A percentile compares a stretch with the other conserved stretches of the same genome.
These are phyloP conservation scores for Drosophila suzukii DNA, from an alignment of 1,140 invertebrate genomes.

Conservation along the genomic window DNA sequence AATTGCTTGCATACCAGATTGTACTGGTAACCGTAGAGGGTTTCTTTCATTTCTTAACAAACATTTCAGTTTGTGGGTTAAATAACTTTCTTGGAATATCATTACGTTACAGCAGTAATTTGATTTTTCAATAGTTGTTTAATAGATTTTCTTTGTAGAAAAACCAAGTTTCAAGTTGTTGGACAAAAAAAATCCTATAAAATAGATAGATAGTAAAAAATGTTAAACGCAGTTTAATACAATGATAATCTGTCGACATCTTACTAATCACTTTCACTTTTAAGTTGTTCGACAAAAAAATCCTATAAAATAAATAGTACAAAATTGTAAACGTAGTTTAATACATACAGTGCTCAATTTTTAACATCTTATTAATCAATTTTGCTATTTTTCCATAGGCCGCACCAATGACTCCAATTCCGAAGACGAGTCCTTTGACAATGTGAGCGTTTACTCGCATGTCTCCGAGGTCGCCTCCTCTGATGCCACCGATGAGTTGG, in stretches of 20 bases:
- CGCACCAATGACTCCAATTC: slow-evolving; percentile 85
- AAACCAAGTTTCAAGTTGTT: too few species aligned
- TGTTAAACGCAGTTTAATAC: too few species aligned
- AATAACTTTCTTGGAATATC: not conserved
- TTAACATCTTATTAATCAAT: not conserved
- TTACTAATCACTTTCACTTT: too few species aligned
- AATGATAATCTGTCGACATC: too few species aligned
- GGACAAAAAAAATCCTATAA: too few species aligned
- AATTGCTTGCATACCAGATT: not conserved
- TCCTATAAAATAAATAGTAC: too few species aligned
- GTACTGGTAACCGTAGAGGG: not conserved
- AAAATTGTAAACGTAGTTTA: too few species aligned
- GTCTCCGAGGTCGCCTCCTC: slow-evolving; percentile 87
- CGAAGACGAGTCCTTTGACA: slow-evolving; percentile 90
- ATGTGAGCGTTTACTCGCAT: slow-evolving; percentile 88
- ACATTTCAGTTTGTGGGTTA: not conserved
- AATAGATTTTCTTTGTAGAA: too few species aligned
- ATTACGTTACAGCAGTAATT: too few species aligned
- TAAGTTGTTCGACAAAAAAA: too few species aligned
- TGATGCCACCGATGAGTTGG: slow-evolving; percentile 86
- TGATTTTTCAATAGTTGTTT: too few species aligned
- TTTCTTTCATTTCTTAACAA: not conserved
- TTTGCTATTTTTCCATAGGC: slow-evolving; percentile 27
- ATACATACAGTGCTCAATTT: not conserved
- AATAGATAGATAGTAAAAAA: too few species aligned